Percentiles rank a stretch among this genome's conserved stretches.
Evolutionary conservation across 2,797 vertebrate species (phyloP).

Genomic region (Lateolabrax maculatus): DNA sequence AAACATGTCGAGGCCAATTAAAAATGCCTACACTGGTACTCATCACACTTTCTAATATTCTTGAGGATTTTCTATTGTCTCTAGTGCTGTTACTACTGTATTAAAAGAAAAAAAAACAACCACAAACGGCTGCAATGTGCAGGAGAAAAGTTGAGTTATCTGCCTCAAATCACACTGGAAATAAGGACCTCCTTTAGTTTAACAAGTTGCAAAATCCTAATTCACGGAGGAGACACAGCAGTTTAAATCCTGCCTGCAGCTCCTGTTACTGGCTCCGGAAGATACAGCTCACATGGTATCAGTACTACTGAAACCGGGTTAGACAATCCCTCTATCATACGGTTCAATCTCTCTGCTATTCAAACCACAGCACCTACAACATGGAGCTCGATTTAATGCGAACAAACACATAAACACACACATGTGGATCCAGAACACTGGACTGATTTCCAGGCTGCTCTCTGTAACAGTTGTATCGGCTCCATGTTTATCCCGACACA

Average conservation of each 20-base stretch:
- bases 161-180: neutral
- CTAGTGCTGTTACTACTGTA: neutral
- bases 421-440: too few species aligned
- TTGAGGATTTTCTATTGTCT: neutral
- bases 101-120: too few species aligned
- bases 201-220: neutral
- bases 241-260: neutral
- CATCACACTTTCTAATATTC: neutral
- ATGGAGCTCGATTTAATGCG: neutral
- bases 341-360: too few species aligned
- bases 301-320: accelerated
- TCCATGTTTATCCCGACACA: neutral
- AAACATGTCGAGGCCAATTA: conserved; percentile 26
- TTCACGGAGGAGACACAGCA: neutral
- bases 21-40: conserved; percentile 12
- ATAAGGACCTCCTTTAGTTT: neutral
- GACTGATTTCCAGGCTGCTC: too few species aligned
- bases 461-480: too few species aligned
- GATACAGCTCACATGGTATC: neutral
- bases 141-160: neutral
- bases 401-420: too few species aligned
- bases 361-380: too few species aligned
- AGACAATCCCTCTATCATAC: too few species aligned
- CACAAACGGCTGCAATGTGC: neutral
- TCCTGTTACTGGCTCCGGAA: neutral